These are phyloP conservation scores for Limnodromus scolopaceus DNA, from an alignment of 2,797 vertebrate genomes.

Conservation along the genomic window DNA sequence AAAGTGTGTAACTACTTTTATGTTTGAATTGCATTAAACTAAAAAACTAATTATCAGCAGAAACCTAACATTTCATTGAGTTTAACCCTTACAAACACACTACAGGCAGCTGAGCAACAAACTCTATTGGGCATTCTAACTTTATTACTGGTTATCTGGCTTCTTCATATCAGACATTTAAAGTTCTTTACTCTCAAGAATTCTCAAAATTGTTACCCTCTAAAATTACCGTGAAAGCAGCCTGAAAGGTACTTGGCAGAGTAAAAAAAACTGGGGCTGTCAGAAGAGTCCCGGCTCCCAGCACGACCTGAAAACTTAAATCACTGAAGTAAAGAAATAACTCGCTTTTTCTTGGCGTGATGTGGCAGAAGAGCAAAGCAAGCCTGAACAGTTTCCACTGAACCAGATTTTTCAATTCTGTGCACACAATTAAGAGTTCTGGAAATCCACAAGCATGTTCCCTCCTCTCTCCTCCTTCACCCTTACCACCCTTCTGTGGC, in stretches of 20 bases:
- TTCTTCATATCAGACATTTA: neutral
- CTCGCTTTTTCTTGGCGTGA: neutral
- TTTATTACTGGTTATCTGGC: neutral
- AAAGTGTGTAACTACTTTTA: neutral
- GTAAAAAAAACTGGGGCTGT: neutral
- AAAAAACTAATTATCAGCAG: neutral
- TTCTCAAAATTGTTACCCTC: neutral
- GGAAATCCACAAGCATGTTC: neutral
- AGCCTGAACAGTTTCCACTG: neutral
- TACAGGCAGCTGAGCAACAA: neutral
- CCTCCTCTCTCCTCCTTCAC: neutral
- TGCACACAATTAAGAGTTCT: neutral
- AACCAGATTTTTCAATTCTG: neutral
- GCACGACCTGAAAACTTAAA: neutral
- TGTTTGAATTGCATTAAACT: neutral
- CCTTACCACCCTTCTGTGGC: neutral
- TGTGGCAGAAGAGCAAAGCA: neutral
- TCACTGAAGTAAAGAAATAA: neutral
- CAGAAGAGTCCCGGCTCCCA: neutral
- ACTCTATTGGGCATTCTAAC: neutral
- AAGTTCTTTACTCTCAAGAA: neutral
- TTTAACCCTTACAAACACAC: neutral
- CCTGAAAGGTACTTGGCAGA: neutral
- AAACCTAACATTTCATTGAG: neutral
- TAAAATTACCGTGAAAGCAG: neutral